Evolutionary conservation across 2,888 invertebrate genomes (phyloP).

Genomic region (Drosophila vallismaia): DNA sequence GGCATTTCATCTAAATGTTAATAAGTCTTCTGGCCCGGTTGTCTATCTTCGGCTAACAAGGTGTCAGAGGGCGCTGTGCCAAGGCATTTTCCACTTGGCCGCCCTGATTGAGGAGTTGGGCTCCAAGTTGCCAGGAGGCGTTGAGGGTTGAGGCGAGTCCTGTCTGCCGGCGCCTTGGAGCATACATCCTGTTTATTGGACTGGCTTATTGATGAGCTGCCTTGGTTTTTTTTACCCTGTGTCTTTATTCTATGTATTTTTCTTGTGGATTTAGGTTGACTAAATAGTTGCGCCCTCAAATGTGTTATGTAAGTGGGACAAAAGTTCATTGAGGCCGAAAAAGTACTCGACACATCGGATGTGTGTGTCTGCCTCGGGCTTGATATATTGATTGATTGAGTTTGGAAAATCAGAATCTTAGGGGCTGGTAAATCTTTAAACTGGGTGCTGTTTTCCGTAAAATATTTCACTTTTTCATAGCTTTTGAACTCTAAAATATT

Average conservation of each 20-base stretch:
- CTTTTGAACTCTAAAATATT: slow-evolving; percentile 8
- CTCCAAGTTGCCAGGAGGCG: slow-evolving; percentile 16
- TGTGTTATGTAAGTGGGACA: slow-evolving; percentile 45
- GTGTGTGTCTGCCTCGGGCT: slow-evolving; percentile 32
- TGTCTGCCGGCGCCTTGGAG: slow-evolving; percentile 53
- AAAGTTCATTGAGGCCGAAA: slow-evolving; percentile 20
- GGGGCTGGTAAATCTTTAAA: background rate
- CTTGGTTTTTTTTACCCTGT: slow-evolving; percentile 18
- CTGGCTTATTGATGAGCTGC: slow-evolving; percentile 73
- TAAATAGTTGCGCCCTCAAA: slow-evolving; percentile 63
- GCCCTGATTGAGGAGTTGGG: slow-evolving; percentile 71
- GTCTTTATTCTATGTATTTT: slow-evolving; percentile 26
- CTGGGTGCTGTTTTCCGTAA: background rate
- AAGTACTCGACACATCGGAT: slow-evolving; percentile 55
- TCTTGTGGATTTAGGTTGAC: slow-evolving; percentile 62
- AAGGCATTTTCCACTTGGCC: slow-evolving; percentile 76
- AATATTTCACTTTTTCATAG: slow-evolving; percentile 1
- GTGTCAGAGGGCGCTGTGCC: slow-evolving; percentile 67
- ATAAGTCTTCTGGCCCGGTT: slow-evolving; percentile 59
- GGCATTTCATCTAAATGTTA: slow-evolving; percentile 77
- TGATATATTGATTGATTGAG: slow-evolving; percentile 67
- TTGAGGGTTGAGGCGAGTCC: slow-evolving; percentile 41
- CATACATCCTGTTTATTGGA: slow-evolving; percentile 74
- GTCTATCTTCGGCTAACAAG: slow-evolving; percentile 58
- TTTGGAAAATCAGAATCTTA: slow-evolving; percentile 15